A percentile compares a stretch with the other conserved stretches of the same genome.
These are phyloP conservation scores for Bubo bubo DNA, from an alignment of 2,113 vertebrate species.

Conservation along the genomic window DNA sequence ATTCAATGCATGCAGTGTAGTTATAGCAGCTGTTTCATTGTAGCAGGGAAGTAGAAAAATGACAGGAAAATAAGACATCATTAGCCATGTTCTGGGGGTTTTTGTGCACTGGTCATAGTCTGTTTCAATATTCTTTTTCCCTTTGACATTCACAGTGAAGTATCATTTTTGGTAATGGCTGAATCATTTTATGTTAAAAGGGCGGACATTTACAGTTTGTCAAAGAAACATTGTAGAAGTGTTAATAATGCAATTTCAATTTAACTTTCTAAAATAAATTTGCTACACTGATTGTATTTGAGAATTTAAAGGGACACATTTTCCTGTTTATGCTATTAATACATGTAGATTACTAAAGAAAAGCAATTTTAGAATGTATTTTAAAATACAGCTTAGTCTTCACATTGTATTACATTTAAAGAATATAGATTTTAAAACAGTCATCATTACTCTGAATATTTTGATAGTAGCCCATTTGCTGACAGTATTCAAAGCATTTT, in stretches of 20 bases:
- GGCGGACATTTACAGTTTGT: constrained; percentile 29
- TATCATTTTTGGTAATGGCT: constrained; percentile 62
- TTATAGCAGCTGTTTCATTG: constrained; percentile 63
- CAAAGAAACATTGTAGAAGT: constrained; percentile 17
- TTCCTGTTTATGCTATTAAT: constrained; percentile 29
- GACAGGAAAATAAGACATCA: constrained; percentile 69
- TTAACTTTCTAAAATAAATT: constrained; percentile 39
- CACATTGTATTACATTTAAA: neutral
- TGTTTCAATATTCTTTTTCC: constrained; percentile 57
- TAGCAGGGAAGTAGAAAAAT: constrained; percentile 54
- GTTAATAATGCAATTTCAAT: constrained; percentile 49
- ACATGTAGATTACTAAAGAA: constrained; percentile 2
- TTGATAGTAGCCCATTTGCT: constrained; percentile 4
- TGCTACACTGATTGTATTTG: neutral
- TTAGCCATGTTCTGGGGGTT: constrained; percentile 29
- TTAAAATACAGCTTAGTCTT: neutral
- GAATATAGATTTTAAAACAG: constrained; percentile 11
- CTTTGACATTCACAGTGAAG: constrained; percentile 60
- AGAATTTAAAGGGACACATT: constrained; percentile 14
- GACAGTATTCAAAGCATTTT: constrained; percentile 27
- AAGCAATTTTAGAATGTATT: constrained; percentile 24
- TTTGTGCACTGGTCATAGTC: constrained; percentile 50
- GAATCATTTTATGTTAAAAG: constrained; percentile 52
- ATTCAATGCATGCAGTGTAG: constrained; percentile 22
- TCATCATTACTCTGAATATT: constrained; percentile 3